phyloP scores from a whole-genome alignment of 2,113 vertebrate genomes.

The Channa argus region DNA sequence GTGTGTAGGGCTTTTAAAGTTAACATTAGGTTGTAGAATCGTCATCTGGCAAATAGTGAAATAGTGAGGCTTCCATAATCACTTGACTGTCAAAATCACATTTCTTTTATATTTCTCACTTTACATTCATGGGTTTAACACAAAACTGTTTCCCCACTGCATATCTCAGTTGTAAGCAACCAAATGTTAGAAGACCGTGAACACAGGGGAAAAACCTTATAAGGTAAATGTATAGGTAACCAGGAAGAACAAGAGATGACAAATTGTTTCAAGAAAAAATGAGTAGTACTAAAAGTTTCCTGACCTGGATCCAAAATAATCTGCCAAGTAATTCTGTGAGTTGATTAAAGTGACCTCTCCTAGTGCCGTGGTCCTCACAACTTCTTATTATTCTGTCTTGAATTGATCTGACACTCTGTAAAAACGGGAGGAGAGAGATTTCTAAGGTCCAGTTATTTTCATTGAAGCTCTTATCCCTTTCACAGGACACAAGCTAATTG shows the following conservation, averaged over 20 bases:
- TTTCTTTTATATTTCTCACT: neutral
- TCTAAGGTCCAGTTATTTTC: slow-evolving; percentile 30
- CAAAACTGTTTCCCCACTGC: neutral
- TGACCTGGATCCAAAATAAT: slow-evolving; percentile 53
- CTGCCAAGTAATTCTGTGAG: slow-evolving; percentile 40
- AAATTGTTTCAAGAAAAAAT: slow-evolving; percentile 30
- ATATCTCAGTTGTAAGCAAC: neutral
- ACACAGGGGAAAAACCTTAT: neutral
- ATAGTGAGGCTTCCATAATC: too few species aligned
- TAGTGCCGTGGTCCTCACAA: slow-evolving; percentile 15
- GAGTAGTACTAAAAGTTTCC: slow-evolving; percentile 15
- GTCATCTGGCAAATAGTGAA: too few species aligned
- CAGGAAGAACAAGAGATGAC: slow-evolving; percentile 3
- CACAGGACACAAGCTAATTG: slow-evolving; percentile 19
- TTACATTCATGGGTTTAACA: neutral
- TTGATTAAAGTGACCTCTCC: slow-evolving; percentile 66
- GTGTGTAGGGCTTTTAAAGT: too few species aligned
- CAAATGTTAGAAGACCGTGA: too few species aligned
- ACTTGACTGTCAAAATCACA: neutral
- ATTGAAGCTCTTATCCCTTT: neutral
- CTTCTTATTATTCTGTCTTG: slow-evolving; percentile 50
- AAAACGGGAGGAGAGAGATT: slow-evolving; percentile 18
- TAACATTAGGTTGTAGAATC: too few species aligned
- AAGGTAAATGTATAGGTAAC: slow-evolving; percentile 1
- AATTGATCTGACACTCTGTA: slow-evolving; percentile 37